Evolutionary conservation across 2,113 vertebrate genomes (phyloP).

Genomic region (Malurus elegans): DNA sequence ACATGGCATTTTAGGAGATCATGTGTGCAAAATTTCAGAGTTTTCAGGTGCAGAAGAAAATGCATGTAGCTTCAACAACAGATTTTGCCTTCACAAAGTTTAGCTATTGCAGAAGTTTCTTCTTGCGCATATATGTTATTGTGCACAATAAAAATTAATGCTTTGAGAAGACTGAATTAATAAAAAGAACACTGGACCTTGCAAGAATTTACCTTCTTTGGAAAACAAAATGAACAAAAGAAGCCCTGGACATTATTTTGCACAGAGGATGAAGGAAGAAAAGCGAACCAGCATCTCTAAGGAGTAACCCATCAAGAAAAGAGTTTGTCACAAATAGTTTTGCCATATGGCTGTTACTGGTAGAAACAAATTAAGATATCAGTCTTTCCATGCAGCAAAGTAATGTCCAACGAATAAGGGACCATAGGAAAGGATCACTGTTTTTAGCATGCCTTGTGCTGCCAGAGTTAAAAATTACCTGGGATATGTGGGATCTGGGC

Average conservation of each 20-base stretch:
- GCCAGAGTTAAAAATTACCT: neutral
- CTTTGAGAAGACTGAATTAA: neutral
- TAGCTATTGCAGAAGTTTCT: neutral
- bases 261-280: neutral
- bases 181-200: neutral
- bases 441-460: neutral
- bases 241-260: accelerated
- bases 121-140: neutral
- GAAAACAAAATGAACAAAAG: neutral
- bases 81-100: neutral
- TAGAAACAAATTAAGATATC: neutral
- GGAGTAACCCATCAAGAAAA: neutral
- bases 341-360: neutral
- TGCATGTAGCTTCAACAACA: neutral
- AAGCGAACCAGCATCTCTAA: neutral
- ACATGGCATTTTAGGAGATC: neutral
- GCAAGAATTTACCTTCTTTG: neutral
- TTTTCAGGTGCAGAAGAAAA: neutral
- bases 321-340: neutral
- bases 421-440: neutral
- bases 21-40: neutral
- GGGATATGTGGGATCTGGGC: too few relatives aligned
- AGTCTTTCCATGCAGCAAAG: neutral
- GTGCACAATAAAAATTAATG: neutral
- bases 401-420: neutral